These are phyloP conservation scores for Cyanocitta stelleri DNA, from an alignment of 2,113 vertebrate species.

Conservation along the genomic window DNA sequence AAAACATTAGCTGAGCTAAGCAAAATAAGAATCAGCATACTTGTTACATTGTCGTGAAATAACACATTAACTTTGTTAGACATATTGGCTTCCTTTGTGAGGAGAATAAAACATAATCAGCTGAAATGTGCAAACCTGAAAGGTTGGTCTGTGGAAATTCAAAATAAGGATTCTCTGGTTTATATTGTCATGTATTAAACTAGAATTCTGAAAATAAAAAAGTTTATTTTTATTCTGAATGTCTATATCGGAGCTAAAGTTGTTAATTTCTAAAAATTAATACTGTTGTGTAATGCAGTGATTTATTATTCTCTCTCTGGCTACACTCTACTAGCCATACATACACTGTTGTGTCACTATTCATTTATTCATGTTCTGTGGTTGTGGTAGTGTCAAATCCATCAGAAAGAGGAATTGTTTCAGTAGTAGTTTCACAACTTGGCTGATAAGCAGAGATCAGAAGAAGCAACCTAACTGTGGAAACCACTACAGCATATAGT, in stretches of 20 bases:
- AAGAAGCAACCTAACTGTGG: constrained; percentile 63
- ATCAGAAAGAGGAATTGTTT: constrained; percentile 73
- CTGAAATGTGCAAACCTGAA: neutral
- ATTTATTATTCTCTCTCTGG: constrained; percentile 41
- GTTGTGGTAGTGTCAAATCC: constrained; percentile 65
- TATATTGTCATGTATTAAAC: neutral
- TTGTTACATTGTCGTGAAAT: neutral
- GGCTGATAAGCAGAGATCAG: constrained; percentile 74
- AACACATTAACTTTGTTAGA: neutral
- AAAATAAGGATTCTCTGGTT: neutral
- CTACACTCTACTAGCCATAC: neutral
- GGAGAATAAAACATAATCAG: neutral
- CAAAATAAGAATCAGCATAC: neutral
- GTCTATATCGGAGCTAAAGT: neutral
- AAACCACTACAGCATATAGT: constrained; percentile 62
- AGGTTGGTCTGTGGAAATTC: neutral
- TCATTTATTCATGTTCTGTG: constrained; percentile 61
- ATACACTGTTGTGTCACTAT: neutral
- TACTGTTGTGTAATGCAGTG: neutral
- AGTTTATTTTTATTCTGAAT: neutral
- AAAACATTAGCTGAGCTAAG: constrained; percentile 33
- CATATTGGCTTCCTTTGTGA: neutral
- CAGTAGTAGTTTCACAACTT: constrained; percentile 58
- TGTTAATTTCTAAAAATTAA: constrained; percentile 49
- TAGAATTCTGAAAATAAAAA: neutral